These are phyloP conservation scores for Molorchus minor DNA, from an alignment of 2,888 invertebrate genomes.

Conservation along the genomic window DNA sequence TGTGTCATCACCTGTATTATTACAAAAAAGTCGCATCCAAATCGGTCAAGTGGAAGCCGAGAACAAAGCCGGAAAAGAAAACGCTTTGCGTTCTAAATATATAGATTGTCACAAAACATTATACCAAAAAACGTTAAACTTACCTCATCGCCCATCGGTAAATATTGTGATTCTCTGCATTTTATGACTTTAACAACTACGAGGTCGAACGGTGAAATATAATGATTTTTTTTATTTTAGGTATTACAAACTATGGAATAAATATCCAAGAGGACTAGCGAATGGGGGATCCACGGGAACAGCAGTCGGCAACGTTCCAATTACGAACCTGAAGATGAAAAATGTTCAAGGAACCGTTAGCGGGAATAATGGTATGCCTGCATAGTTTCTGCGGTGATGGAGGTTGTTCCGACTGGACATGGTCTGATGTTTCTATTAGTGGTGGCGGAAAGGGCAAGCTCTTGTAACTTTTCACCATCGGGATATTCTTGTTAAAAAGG, in stretches of 20 bases:
- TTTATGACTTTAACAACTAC: not conserved
- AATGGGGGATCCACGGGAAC: slow-evolving; percentile 34
- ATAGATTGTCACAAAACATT: no score
- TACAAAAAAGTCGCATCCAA: no score
- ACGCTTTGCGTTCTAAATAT: no score
- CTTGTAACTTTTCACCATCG: slow-evolving; percentile 36
- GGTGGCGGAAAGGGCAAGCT: slow-evolving; percentile 29
- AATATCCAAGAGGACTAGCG: slow-evolving; percentile 42
- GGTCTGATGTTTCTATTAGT: no score
- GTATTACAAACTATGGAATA: slow-evolving; percentile 39
- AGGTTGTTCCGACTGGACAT: slow-evolving; percentile 36
- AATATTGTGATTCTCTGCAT: not conserved
- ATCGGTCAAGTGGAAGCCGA: no score
- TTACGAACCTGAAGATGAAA: slow-evolving; percentile 30
- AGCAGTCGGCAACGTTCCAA: slow-evolving; percentile 38
- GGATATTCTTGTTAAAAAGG: slow-evolving; percentile 33
- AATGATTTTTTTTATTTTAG: slow-evolving; percentile 23
- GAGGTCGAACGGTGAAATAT: not conserved
- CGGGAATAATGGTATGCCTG: slow-evolving; percentile 31
- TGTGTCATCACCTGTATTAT: no score
- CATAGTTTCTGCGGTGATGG: slow-evolving; percentile 39
- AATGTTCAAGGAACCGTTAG: slow-evolving; percentile 34
- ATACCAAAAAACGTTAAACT: no score
- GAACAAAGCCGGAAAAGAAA: no score
- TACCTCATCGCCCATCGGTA: no score